Conservation (phyloP, 2,113 vertebrate genomes). For the Falco punctatus region DNA sequence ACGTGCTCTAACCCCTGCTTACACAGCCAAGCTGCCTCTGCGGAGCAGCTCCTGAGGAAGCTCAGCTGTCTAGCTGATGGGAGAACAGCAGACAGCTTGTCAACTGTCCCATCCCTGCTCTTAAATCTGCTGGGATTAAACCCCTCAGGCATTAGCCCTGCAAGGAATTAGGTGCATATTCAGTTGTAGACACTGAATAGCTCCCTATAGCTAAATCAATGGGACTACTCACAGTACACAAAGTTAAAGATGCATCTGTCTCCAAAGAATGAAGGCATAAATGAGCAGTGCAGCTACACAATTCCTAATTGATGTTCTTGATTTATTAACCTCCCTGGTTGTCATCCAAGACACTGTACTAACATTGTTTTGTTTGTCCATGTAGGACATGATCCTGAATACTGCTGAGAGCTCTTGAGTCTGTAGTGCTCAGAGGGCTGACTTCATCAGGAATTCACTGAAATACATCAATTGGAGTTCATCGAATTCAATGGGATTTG, state of each 20-base stretch:
- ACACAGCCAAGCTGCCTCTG: neutral
- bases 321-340: neutral
- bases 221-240: neutral
- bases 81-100: neutral
- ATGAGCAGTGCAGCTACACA: neutral
- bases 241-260: neutral
- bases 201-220: neutral
- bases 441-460: slow-evolving; percentile 38
- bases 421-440: neutral
- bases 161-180: neutral
- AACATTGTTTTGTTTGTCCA: neutral
- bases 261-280: neutral
- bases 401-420: slow-evolving; percentile 3
- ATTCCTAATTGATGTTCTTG: slow-evolving; percentile 26
- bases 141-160: neutral
- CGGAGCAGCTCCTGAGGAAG: neutral
- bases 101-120: neutral
- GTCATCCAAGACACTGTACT: neutral
- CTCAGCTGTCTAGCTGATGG: neutral
- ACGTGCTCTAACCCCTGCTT: neutral
- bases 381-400: neutral
- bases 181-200: neutral
- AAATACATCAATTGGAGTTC: slow-evolving; percentile 46
- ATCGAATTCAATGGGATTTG: slow-evolving; percentile 49
- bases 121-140: neutral